Evolutionary conservation across 2,113 vertebrate genomes (phyloP).

Genomic region (Piaya cayana): DNA sequence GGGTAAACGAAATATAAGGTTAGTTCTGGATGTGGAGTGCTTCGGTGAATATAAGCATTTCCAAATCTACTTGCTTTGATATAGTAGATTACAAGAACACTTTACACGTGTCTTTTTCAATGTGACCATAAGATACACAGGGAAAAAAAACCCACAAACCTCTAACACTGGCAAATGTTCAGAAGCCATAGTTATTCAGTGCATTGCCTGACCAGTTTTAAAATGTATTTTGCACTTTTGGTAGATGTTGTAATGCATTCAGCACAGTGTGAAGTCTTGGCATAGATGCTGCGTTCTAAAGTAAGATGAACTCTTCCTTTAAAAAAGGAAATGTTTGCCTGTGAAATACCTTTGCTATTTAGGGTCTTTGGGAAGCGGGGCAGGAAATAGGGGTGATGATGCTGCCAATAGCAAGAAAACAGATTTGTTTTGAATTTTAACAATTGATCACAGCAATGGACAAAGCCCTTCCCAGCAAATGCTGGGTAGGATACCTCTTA

Average conservation of each 20-base stretch:
- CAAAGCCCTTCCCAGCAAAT: not conserved
- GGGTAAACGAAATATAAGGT: not conserved
- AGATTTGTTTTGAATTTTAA: not conserved
- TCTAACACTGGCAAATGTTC: slow-evolving; percentile 29
- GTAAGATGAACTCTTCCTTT: slow-evolving; percentile 43
- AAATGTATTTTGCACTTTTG: slow-evolving; percentile 66
- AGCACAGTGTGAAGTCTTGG: slow-evolving; percentile 67
- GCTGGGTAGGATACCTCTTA: not conserved
- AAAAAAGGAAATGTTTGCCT: slow-evolving; percentile 37
- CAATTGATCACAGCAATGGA: not conserved
- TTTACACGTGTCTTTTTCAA: slow-evolving; percentile 26
- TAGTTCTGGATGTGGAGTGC: not conserved
- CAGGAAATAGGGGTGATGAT: not conserved
- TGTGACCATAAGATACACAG: not conserved
- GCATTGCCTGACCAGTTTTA: slow-evolving; percentile 32
- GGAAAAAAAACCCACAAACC: not conserved
- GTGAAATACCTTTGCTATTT: slow-evolving; percentile 48
- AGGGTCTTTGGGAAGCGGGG: not conserved
- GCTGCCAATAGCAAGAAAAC: not conserved
- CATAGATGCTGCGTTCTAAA: slow-evolving; percentile 47
- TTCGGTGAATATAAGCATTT: slow-evolving; percentile 25
- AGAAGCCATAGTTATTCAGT: slow-evolving; percentile 59
- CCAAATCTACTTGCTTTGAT: slow-evolving; percentile 48
- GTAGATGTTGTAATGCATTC: slow-evolving; percentile 64
- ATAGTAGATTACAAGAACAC: not conserved